Percentiles rank a stretch among this genome's conserved stretches.
Conservation (phyloP, 2,888 invertebrate genomes). For the Zygaena filipendulae region DNA sequence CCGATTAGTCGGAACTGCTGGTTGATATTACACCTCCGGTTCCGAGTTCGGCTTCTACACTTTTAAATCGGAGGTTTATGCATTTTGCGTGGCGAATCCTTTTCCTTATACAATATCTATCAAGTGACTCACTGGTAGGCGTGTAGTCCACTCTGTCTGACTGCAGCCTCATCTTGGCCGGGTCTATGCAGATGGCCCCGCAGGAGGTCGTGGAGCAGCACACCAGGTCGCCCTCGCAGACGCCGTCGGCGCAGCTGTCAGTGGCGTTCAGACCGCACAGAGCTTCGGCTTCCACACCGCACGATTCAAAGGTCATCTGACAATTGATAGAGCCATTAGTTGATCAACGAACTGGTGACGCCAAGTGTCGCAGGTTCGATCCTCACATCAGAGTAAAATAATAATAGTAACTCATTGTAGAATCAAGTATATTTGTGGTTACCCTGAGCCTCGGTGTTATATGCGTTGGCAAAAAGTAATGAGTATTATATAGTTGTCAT, state of each 20-base stretch:
- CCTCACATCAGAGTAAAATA: background rate
- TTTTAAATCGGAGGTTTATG: too few relatives aligned
- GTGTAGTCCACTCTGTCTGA: constrained; percentile 57
- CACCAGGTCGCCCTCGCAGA: constrained; percentile 47
- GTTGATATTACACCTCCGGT: too few relatives aligned
- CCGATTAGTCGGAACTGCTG: too few relatives aligned
- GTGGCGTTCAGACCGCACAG: constrained; percentile 47
- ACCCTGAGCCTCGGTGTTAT: too few relatives aligned
- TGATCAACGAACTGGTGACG: background rate
- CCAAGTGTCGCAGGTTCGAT: background rate
- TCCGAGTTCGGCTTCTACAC: too few relatives aligned
- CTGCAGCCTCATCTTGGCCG: constrained; percentile 56
- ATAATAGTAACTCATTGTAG: too few relatives aligned
- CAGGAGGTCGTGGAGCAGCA: constrained; percentile 51
- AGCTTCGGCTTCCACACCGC: constrained; percentile 53
- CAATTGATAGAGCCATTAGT: too few relatives aligned
- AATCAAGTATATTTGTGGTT: too few relatives aligned
- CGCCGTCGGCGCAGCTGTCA: constrained; percentile 35
- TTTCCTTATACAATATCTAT: too few relatives aligned
- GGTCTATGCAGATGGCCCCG: constrained; percentile 53
- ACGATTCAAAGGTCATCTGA: constrained; percentile 54
- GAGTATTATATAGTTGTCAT: too few relatives aligned
- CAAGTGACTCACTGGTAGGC: constrained; percentile 70
- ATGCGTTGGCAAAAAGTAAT: too few relatives aligned
- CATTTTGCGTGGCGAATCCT: too few relatives aligned